These are phyloP conservation scores for Mungos mungo DNA, from an alignment of 2,113 vertebrate species.

Conservation along the genomic window DNA sequence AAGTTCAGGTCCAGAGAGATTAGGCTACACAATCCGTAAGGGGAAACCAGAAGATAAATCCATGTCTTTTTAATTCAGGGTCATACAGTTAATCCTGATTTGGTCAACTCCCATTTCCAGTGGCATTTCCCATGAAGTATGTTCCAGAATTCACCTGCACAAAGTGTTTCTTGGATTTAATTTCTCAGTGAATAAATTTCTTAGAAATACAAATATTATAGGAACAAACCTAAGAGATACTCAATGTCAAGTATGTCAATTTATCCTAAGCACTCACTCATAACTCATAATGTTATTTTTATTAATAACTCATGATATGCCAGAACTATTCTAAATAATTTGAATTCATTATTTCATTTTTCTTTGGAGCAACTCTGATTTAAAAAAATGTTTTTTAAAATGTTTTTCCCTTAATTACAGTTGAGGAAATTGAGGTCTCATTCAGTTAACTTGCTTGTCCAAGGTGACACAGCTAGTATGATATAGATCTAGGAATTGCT, in stretches of 20 bases:
- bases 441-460: background rate
- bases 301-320: background rate
- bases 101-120: background rate
- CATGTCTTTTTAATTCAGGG: background rate
- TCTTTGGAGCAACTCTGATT: background rate
- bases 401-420: background rate
- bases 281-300: background rate
- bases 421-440: background rate
- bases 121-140: background rate
- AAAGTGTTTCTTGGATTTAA: background rate
- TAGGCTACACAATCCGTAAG: background rate
- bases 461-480: background rate
- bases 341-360: background rate
- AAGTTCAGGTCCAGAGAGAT: background rate
- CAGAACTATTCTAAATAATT: background rate
- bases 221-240: background rate
- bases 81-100: background rate
- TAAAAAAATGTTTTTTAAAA: background rate
- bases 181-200: background rate
- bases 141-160: background rate
- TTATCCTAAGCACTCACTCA: background rate
- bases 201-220: background rate
- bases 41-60: background rate
- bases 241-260: background rate
- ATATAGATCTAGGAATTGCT: background rate